Conservation (phyloP, 2,113 vertebrate species). For the Lampris incognitus region DNA sequence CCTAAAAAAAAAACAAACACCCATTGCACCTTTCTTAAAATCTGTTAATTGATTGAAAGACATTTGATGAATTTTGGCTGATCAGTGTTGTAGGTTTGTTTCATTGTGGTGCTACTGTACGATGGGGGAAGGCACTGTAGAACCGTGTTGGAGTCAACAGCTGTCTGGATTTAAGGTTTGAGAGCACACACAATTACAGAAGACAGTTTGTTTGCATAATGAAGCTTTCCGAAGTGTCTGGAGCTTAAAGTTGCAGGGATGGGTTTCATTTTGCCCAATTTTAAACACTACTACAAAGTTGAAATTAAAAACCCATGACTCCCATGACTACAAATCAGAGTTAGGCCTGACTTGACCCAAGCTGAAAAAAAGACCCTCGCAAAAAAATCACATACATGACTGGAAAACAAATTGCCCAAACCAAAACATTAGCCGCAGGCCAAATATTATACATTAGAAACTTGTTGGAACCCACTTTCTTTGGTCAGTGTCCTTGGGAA, state of each 20-base stretch:
- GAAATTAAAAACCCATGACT: slow-evolving; percentile 1
- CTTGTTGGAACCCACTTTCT: slow-evolving; percentile 20
- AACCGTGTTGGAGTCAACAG: slow-evolving; percentile 47
- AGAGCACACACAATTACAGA: slow-evolving; percentile 43
- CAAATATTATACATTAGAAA: slow-evolving; percentile 16
- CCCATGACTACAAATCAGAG: slow-evolving; percentile 44
- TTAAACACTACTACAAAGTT: slow-evolving; percentile 35
- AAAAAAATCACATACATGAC: slow-evolving; percentile 21
- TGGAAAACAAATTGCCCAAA: slow-evolving; percentile 16
- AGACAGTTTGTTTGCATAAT: slow-evolving; percentile 59
- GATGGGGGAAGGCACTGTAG: slow-evolving; percentile 48
- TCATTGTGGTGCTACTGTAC: slow-evolving; percentile 57
- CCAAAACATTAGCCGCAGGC: slow-evolving; percentile 33
- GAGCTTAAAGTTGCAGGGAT: slow-evolving; percentile 63
- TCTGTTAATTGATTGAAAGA: slow-evolving; percentile 28
- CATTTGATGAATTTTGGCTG: neutral
- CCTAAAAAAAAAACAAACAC: slow-evolving; percentile 43
- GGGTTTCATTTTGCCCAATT: slow-evolving; percentile 59
- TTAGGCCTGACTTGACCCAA: slow-evolving; percentile 43
- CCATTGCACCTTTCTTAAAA: slow-evolving; percentile 62
- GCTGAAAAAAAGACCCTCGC: neutral
- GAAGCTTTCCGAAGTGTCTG: slow-evolving; percentile 77
- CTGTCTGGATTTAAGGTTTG: slow-evolving; percentile 64
- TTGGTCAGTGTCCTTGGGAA: slow-evolving; percentile 52
- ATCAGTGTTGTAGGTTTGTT: slow-evolving; percentile 23